phyloP scores from a whole-genome alignment of 1,140 invertebrate genomes.

The Drosophila mauritiana region DNA sequence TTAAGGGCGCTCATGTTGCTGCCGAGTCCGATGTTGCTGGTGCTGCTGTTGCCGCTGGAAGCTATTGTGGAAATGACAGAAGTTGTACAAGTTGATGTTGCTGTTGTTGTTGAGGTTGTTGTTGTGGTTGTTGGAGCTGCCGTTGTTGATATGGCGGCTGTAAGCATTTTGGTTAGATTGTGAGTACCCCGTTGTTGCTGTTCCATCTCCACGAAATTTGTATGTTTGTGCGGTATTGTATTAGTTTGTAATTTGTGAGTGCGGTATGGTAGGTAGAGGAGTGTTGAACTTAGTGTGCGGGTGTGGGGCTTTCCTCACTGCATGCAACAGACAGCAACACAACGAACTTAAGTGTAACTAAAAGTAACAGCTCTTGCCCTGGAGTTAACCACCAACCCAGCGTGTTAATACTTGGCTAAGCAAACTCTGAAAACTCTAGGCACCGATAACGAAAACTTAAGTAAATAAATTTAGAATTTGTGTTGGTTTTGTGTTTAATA shows the following conservation, averaged over 20 bases:
- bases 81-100: slow-evolving; percentile 46
- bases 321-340: slow-evolving; percentile 50
- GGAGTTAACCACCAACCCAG: slow-evolving; percentile 20
- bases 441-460: slow-evolving; percentile 25
- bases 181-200: slow-evolving; percentile 26
- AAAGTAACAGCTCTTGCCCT: slow-evolving; percentile 9
- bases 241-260: slow-evolving; percentile 30
- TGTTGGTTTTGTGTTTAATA: slow-evolving; percentile 45
- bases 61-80: slow-evolving; percentile 64
- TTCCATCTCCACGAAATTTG: slow-evolving; percentile 29
- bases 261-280: slow-evolving; percentile 12
- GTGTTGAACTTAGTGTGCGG: background rate
- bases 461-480: slow-evolving; percentile 71
- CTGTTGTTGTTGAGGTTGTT: slow-evolving; percentile 34
- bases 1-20: slow-evolving; percentile 45
- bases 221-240: slow-evolving; percentile 43
- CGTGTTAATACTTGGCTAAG: background rate
- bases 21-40: slow-evolving; percentile 40
- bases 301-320: slow-evolving; percentile 12
- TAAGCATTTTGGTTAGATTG: slow-evolving; percentile 56
- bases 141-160: slow-evolving; percentile 30
- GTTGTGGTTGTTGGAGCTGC: slow-evolving; percentile 27
- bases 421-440: slow-evolving; percentile 12
- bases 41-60: slow-evolving; percentile 50
- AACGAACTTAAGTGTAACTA: slow-evolving; percentile 31